A percentile compares a stretch with the other conserved stretches of the same genome.
phyloP scores from a whole-genome alignment of 1,140 invertebrate genomes.

The Mycetomoellerius zeteki region DNA sequence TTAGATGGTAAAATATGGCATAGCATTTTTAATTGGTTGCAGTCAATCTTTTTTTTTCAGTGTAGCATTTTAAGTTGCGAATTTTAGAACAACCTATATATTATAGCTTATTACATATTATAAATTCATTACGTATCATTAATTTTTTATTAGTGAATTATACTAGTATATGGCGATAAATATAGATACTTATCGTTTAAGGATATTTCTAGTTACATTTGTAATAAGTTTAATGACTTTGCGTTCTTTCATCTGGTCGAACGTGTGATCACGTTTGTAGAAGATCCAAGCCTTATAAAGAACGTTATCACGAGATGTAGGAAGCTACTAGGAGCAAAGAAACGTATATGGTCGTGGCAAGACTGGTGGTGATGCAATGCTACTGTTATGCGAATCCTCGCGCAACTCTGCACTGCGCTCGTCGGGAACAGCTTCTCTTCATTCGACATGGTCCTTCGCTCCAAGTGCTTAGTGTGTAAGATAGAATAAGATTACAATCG shows the following conservation, averaged over 20 bases:
- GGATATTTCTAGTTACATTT: conserved; percentile 49
- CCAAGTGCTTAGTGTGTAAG: neutral
- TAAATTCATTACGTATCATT: neutral
- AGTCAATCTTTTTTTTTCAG: too few species aligned
- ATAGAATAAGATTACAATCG: conserved; percentile 49
- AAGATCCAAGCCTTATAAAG: conserved; percentile 77
- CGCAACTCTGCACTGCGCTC: conserved; percentile 35
- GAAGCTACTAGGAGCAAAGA: conserved; percentile 74
- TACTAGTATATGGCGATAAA: neutral
- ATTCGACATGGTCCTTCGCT: conserved; percentile 36
- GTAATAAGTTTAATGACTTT: conserved; percentile 55
- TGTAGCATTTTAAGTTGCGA: too few species aligned
- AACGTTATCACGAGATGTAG: conserved; percentile 76
- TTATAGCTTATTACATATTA: neutral
- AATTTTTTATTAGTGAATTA: conserved; percentile 4
- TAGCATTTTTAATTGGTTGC: too few species aligned
- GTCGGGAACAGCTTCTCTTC: conserved; percentile 52
- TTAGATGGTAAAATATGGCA: too few species aligned
- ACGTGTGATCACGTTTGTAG: conserved; percentile 61
- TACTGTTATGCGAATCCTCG: conserved; percentile 73
- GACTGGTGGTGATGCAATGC: conserved; percentile 72
- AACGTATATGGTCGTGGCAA: conserved; percentile 73
- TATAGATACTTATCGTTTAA: neutral
- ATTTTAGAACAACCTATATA: too few species aligned
- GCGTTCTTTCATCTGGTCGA: conserved; percentile 53